Conservation (phyloP, 2,113 vertebrate genomes). For the Malurus elegans region DNA sequence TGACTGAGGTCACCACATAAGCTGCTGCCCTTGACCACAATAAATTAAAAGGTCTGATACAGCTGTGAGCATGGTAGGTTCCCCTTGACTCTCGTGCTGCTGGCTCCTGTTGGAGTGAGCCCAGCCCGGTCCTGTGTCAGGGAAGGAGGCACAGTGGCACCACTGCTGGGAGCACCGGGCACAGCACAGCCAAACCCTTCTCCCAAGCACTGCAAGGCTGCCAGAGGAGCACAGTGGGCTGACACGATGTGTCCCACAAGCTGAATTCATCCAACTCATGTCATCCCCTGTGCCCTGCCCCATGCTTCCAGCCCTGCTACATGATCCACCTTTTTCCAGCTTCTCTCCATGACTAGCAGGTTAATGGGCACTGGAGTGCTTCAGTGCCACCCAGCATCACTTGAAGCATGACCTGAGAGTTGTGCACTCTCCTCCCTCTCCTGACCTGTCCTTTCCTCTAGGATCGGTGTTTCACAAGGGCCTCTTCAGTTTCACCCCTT, state of each 20-base stretch:
- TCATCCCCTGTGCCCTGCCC: rapidly evolving
- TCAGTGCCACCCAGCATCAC: neutral
- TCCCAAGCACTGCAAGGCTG: rapidly evolving
- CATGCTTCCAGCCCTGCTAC: neutral
- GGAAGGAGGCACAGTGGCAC: neutral
- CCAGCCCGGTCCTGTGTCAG: rapidly evolving
- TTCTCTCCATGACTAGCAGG: neutral
- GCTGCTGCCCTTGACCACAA: neutral
- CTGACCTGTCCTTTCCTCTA: neutral
- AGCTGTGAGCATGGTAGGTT: neutral
- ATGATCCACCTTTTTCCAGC: neutral
- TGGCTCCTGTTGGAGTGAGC: rapidly evolving
- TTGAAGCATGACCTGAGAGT: neutral
- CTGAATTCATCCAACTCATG: rapidly evolving
- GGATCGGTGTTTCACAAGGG: neutral
- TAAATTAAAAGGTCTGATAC: neutral
- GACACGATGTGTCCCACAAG: neutral
- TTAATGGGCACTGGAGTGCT: neutral
- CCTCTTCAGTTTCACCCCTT: neutral
- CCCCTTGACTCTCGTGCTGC: neutral
- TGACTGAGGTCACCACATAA: neutral
- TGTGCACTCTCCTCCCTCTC: neutral
- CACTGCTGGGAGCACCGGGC: neutral
- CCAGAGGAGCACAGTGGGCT: neutral
- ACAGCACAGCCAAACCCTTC: neutral